A percentile compares a stretch with the other conserved stretches of the same genome.
These are phyloP conservation scores for Dunckerocampus dactyliophorus DNA, from an alignment of 2,113 vertebrate species.

Conservation along the genomic window DNA sequence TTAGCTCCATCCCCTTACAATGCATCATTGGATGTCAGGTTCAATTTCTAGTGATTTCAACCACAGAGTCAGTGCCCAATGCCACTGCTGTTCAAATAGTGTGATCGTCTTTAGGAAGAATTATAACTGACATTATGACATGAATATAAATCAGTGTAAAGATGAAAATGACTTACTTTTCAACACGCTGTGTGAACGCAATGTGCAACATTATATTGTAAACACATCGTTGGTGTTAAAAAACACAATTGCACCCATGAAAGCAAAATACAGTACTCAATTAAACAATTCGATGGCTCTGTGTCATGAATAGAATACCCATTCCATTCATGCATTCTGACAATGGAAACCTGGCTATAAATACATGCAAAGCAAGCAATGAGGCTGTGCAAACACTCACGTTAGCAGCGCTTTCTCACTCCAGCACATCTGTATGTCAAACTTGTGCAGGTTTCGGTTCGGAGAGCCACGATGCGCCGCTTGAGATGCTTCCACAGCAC, in stretches of 20 bases:
- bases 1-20: slow-evolving; percentile 1
- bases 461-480: slow-evolving; percentile 27
- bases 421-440: slow-evolving; percentile 3
- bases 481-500: slow-evolving; percentile 35
- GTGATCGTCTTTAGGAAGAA: no score
- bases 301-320: background rate
- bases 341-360: no score
- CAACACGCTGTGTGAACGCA: background rate
- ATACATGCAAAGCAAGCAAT: no score
- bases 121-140: no score
- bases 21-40: slow-evolving; percentile 2
- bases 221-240: background rate
- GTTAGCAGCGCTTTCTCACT: slow-evolving; percentile 41
- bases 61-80: slow-evolving; percentile 1
- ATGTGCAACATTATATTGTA: no score
- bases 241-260: background rate
- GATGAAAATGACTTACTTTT: background rate
- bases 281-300: background rate
- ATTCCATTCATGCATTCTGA: background rate
- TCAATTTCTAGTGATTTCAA: slow-evolving; percentile 10
- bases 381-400: slow-evolving; percentile 39
- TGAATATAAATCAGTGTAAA: no score
- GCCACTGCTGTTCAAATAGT: background rate
- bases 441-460: slow-evolving; percentile 36
- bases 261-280: background rate